Percentiles rank a stretch among this genome's conserved stretches.
phyloP scores from a whole-genome alignment of 37 sponge, comb jelly and placozoan species.

The Beroe ovata region DNA sequence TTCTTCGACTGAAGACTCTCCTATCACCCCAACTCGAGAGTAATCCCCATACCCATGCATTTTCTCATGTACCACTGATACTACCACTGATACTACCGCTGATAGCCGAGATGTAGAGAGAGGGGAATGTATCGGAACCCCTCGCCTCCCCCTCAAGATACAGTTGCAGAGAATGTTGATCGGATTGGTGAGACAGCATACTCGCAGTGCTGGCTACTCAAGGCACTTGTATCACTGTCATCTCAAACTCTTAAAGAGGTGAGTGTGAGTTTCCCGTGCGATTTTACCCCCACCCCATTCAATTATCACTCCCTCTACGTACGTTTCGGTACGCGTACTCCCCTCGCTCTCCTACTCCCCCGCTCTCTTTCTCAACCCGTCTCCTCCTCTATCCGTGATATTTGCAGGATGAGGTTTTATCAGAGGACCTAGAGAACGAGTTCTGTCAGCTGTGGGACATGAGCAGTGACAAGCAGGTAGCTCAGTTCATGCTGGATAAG shows the following conservation, averaged over 20 bases:
- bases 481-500: constrained; percentile 48
- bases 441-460: constrained; percentile 67
- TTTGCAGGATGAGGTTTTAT: not conserved
- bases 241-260: constrained; percentile 62
- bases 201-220: constrained; percentile 45
- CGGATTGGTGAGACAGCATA: constrained; percentile 1
- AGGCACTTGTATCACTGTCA: constrained; percentile 36
- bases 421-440: constrained; percentile 57
- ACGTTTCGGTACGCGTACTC: too few species aligned
- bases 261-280: too few species aligned
- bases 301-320: too few species aligned
- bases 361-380: too few species aligned
- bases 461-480: constrained; percentile 64
- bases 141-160: constrained; percentile 18
- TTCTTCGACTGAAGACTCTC: too few species aligned
- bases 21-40: too few species aligned
- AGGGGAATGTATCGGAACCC: constrained; percentile 46
- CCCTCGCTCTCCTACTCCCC: too few species aligned
- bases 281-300: too few species aligned
- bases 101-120: not conserved
- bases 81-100: too few species aligned
- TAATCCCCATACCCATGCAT: too few species aligned
- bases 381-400: not conserved
- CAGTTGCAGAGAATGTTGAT: constrained; percentile 32
- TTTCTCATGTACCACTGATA: too few species aligned